A percentile compares a stretch with the other conserved stretches of the same genome.
phyloP scores from a whole-genome alignment of 2,888 invertebrate genomes.

The Drosophila nigricruria region DNA sequence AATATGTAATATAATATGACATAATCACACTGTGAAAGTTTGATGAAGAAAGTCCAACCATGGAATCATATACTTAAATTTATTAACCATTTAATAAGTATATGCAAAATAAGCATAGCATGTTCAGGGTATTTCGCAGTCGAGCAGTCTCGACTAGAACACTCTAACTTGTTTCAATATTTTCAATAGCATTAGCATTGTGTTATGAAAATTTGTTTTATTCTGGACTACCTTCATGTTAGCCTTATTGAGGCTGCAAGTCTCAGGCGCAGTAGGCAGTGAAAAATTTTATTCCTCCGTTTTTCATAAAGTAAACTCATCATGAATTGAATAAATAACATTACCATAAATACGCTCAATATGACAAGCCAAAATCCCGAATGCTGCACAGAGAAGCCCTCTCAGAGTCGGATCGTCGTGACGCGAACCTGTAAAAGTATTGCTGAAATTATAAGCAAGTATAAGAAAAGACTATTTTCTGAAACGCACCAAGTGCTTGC shows the following conservation, averaged over 20 bases:
- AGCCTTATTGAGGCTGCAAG: neutral
- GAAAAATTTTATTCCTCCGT: neutral
- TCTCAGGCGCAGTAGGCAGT: neutral
- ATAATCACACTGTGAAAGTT: no score
- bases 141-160: no score
- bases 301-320: neutral
- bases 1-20: no score
- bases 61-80: no score
- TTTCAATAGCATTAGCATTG: no score
- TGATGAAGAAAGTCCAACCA: no score
- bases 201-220: no score
- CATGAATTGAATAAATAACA: neutral
- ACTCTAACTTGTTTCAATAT: no score
- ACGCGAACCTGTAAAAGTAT: slow-evolving; percentile 19
- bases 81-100: no score
- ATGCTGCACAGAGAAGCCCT: neutral
- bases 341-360: neutral
- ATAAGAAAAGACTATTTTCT: neutral
- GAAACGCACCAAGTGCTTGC: neutral
- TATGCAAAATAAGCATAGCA: no score
- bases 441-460: slow-evolving; percentile 24
- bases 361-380: neutral
- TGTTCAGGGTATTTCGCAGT: no score
- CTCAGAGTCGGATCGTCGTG: neutral
- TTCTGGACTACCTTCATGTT: neutral